Conservation (phyloP, 2,113 vertebrate species). For the Sebastes fasciatus region DNA sequence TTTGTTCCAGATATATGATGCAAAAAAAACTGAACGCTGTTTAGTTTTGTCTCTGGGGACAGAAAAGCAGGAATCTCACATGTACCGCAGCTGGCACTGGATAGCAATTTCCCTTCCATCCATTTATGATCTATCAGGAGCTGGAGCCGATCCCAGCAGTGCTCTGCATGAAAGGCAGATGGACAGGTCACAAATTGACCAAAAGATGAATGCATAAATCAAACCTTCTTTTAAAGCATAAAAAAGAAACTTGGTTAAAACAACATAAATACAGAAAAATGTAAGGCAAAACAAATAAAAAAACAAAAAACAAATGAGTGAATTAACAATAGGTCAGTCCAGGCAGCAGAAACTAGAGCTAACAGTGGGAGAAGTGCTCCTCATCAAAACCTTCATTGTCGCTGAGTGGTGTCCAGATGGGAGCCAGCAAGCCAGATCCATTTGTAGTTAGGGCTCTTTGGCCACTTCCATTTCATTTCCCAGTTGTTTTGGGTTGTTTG, state of each 20-base stretch:
- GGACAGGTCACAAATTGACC: not conserved
- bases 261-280: not conserved
- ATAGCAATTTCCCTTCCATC: not conserved
- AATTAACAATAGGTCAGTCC: not conserved
- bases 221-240: not conserved
- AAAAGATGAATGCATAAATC: not conserved
- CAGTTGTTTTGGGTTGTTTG: constrained; percentile 1
- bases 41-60: not conserved
- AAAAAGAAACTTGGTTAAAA: not conserved
- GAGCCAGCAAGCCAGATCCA: constrained; percentile 4
- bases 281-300: not conserved
- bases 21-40: not conserved
- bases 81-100: not conserved
- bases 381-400: constrained; percentile 1
- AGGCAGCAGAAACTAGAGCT: not conserved
- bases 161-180: constrained; percentile 6
- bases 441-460: not conserved
- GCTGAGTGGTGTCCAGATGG: constrained; percentile 12
- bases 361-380: not conserved
- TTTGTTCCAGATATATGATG: not conserved
- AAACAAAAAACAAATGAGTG: not conserved
- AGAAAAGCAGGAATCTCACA: not conserved
- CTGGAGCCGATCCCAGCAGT: not conserved
- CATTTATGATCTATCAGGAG: not conserved
- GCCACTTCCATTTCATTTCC: constrained; percentile 14